Base-by-base conservation (phyloP, 2,797 vertebrate species). In the Poeciliopsis presidionis region DNA sequence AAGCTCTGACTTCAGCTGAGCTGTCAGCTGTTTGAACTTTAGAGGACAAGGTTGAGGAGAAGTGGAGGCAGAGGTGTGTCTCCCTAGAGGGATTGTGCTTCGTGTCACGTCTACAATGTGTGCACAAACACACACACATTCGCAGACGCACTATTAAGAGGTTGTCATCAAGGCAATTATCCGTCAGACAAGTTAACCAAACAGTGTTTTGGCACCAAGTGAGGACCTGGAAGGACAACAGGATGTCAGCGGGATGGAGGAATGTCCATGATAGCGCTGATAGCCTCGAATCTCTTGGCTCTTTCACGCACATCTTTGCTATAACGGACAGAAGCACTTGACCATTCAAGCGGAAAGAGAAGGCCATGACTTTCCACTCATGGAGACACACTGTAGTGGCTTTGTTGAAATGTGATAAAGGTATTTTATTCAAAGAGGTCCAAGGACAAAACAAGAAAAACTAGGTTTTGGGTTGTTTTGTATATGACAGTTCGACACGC, bases 31-130 rank as follows among this genome's bases (percentile, higher is more conserved):
- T 22, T 74, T 53, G 11, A 43, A 45, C 67, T 45, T 28, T n/a
- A 70, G 67, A 70, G 41, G 57, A 9, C 2, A 30, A 30, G 53
- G 65, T 36, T 12, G 51, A 61, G 33, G 65, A 71, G 63, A 70
- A n/a, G 9, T 65, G 41, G 7, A 45, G 65, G 36, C 30, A 49
- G 81, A 70, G 55, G 72, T 72, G 47, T 76, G 75, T 79, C 61
- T 55, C 22, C 59, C 46, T 57, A 16, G 47, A 57, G 61, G 36
- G 47, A 59, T 47, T 45, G 85, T 91, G 90, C 78, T 81, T 81
- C 18, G 1, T 85, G 87, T 90, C 93, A 94, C 82, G 84, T 92
- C 85, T 85, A 74, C 85, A 70, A 45, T 70, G 67, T 28, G 41
- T 28, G 41, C 67, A 70, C 25, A 16, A 14, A 46, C 41, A 49